Evolutionary conservation across 2,888 invertebrate species (phyloP), one percentile per base, ranked within the genome.

Genomic region (Myopa testacea): DNA sequence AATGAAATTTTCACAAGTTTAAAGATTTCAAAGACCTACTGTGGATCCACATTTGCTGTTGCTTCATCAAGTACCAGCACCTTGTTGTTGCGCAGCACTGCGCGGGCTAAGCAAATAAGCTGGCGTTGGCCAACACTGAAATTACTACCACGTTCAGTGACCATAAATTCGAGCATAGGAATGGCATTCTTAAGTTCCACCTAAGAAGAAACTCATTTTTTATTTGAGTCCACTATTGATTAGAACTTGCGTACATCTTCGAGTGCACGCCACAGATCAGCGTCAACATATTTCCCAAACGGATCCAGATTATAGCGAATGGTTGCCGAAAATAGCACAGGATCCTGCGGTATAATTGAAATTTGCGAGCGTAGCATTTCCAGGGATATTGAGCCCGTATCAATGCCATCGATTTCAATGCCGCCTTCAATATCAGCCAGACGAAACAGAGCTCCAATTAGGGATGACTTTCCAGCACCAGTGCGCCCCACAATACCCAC

Each of bases 401-500:
- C 90, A n/a, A 95, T 89, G 71, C 91, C 93, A 85, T 96, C 96
- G 80, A 96, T 94, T 52, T 91, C 87, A 38, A 96, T 92, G 62
- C 90, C 90, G 4, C 96, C 96, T 79, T 92, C 92, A 5, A 93
- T 91, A 76, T 93, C 92, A 0, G 94, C 92, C 78, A 96, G 90
- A 5, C 95, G 92, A 89, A 96, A 96, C 75, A 96, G 88, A 0
- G 95, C 94, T 0, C 94, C 92, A 80, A 95, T 94, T 16, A 95
- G 89, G 0, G 95, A 95, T 0, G 94, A 94, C 88, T 95, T 95
- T 0, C 96, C 96, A 1, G 96, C 96, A 1, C 96, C 96, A 0
- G 96, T 96, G 76, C 96, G 91, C 3, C 96, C 96, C 5, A 95
- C 95, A 81, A 95, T 94, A 16, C 95, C 95, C 77, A 95, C 92